phyloP scores from a whole-genome alignment of 30 jellyfish, hydroid and myxozoan genomes.

The Turritopsis rubra region DNA sequence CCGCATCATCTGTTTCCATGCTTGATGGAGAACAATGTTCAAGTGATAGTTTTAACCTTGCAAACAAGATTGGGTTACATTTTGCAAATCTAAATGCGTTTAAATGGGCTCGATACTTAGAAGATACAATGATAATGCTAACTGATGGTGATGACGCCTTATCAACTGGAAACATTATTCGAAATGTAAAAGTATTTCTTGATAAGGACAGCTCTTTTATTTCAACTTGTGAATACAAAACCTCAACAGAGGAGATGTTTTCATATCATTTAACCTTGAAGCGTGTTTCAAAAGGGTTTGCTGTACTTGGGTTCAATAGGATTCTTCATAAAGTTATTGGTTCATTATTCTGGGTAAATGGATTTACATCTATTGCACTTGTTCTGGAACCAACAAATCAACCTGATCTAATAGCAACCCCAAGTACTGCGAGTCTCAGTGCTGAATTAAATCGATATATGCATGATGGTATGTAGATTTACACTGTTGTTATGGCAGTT shows the following conservation, averaged over 20 bases:
- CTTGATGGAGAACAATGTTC: not conserved
- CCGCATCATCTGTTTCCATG: not conserved
- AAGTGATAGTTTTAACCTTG: not conserved
- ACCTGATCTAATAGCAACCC: not conserved
- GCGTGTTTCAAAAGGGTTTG: not conserved
- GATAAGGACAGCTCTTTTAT: not conserved
- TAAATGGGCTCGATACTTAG: not conserved
- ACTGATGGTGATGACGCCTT: not conserved
- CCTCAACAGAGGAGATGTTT: not conserved
- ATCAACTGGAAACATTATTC: not conserved
- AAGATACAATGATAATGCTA: not conserved
- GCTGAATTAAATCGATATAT: not conserved
- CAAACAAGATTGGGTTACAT: not conserved
- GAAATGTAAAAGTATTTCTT: not conserved
- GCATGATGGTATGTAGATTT: not conserved
- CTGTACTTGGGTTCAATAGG: not conserved
- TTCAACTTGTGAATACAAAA: not conserved
- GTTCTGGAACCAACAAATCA: not conserved
- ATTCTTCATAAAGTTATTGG: not conserved
- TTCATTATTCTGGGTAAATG: not conserved
- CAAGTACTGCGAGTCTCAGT: not conserved
- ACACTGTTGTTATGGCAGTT: too few relatives aligned
- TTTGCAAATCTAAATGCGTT: not conserved
- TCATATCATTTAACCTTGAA: not conserved
- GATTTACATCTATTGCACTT: not conserved